phyloP scores from a whole-genome alignment of 2,888 invertebrate genomes.

The Patella pellucida region DNA sequence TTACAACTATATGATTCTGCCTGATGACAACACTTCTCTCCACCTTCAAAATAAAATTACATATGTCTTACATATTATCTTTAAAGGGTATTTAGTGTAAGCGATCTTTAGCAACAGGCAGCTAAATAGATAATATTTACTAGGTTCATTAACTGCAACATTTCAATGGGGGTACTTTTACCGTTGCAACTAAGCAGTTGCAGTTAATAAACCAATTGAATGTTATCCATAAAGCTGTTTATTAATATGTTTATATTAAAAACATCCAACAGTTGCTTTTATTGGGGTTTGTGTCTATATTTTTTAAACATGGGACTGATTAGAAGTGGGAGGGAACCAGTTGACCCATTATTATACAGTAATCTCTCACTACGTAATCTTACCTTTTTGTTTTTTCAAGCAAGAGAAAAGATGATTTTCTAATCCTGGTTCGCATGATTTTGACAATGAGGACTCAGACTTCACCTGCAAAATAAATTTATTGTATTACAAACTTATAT shows the following conservation, averaged over 20 bases:
- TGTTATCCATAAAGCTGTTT: not conserved
- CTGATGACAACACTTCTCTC: constrained; percentile 46
- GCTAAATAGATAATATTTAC: no score
- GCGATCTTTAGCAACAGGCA: no score
- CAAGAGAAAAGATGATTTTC: constrained; percentile 46
- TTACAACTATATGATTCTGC: constrained; percentile 43
- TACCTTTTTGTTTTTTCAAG: constrained; percentile 52
- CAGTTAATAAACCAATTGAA: not conserved
- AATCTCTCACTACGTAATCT: not conserved
- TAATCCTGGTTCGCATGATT: constrained; percentile 40
- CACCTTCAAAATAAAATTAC: constrained; percentile 34
- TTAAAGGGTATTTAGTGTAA: no score
- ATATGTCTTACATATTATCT: no score
- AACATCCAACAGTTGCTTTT: not conserved
- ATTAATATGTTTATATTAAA: not conserved
- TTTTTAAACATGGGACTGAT: no score
- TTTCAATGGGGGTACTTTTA: no score
- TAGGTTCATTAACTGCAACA: no score
- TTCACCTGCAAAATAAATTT: constrained; percentile 39
- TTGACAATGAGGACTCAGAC: constrained; percentile 40
- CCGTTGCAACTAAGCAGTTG: no score
- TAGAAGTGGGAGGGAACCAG: no score
- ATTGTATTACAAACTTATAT: no score
- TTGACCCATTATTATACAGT: no score
- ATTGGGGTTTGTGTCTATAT: no score